phyloP scores from a whole-genome alignment of 1,140 invertebrate species.

The Uloborus diversus region DNA sequence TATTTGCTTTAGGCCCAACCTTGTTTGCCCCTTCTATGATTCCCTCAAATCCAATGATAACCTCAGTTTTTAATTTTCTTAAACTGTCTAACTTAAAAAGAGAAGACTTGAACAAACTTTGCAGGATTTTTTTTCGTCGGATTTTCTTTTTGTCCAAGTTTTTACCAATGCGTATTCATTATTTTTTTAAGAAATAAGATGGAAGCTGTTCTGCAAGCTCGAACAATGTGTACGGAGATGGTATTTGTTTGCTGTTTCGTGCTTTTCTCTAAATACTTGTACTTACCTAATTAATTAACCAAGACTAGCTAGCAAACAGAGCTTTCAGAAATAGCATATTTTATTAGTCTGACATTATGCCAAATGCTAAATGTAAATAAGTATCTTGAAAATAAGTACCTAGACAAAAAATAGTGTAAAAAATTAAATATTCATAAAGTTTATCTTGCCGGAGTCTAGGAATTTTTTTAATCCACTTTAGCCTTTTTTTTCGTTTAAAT shows the following conservation, averaged over 20 bases:
- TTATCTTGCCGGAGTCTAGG: neutral
- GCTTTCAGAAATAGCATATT: neutral
- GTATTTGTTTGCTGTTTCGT: slow-evolving; percentile 50
- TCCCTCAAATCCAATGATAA: slow-evolving; percentile 48
- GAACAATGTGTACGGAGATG: slow-evolving; percentile 12
- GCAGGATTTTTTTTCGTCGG: slow-evolving; percentile 18
- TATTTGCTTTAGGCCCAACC: slow-evolving; percentile 53
- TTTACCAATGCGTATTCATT: slow-evolving; percentile 22
- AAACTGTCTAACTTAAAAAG: slow-evolving; percentile 54
- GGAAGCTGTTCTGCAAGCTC: slow-evolving; percentile 12
- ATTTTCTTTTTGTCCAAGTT: slow-evolving; percentile 9
- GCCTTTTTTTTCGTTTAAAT: no score
- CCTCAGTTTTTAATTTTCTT: slow-evolving; percentile 55
- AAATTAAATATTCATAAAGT: slow-evolving; percentile 34
- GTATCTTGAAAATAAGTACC: neutral
- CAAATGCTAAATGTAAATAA: neutral
- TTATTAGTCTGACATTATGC: neutral
- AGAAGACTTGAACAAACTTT: slow-evolving; percentile 52
- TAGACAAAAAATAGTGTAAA: neutral
- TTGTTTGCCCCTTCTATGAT: slow-evolving; percentile 44
- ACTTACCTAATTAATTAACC: slow-evolving; percentile 37
- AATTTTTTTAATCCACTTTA: slow-evolving; percentile 14
- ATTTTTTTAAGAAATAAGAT: slow-evolving; percentile 46
- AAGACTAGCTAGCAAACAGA: neutral
- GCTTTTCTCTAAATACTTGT: slow-evolving; percentile 17